Evolutionary conservation across 2,888 invertebrate species (phyloP).

Genomic region (Limenitis camilla): DNA sequence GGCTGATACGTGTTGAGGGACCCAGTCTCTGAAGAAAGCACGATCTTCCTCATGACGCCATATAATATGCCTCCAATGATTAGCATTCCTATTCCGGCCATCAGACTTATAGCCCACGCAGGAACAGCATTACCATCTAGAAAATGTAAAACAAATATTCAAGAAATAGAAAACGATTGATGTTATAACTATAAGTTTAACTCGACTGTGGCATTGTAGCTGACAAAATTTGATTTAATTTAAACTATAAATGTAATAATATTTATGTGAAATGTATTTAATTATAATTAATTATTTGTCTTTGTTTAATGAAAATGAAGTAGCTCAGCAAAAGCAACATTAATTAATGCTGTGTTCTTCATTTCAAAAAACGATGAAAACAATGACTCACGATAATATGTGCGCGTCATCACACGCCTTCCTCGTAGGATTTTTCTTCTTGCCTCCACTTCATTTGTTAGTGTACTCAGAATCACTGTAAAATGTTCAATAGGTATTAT

Average conservation of each 20-base stretch:
- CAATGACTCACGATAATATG: conserved; percentile 82
- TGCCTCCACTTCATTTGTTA: conserved; percentile 82
- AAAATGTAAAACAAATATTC: not conserved
- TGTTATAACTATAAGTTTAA: too few relatives aligned
- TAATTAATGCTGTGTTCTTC: not conserved
- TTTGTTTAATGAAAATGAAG: conserved; percentile 6
- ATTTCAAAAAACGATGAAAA: conserved; percentile 1
- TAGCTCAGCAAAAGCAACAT: conserved; percentile 48
- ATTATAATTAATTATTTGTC: too few relatives aligned
- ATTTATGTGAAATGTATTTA: too few relatives aligned
- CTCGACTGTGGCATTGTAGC: not conserved
- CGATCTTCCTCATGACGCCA: conserved; percentile 78
- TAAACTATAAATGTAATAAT: not conserved
- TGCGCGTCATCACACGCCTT: conserved; percentile 83
- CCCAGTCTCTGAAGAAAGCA: conserved; percentile 73
- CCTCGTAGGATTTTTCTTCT: conserved; percentile 86
- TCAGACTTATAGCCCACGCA: conserved; percentile 83
- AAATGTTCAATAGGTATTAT: not conserved
- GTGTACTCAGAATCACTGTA: conserved; percentile 79
- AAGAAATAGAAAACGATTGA: not conserved
- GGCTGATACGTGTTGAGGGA: conserved; percentile 70
- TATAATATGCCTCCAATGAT: conserved; percentile 81
- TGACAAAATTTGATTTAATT: too few relatives aligned
- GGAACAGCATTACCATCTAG: conserved; percentile 81
- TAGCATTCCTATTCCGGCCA: conserved; percentile 81